Evolutionary conservation across 2,113 vertebrate genomes (phyloP), one percentile per base, ranked within the genome.

Genomic region (Marmota monax): DNA sequence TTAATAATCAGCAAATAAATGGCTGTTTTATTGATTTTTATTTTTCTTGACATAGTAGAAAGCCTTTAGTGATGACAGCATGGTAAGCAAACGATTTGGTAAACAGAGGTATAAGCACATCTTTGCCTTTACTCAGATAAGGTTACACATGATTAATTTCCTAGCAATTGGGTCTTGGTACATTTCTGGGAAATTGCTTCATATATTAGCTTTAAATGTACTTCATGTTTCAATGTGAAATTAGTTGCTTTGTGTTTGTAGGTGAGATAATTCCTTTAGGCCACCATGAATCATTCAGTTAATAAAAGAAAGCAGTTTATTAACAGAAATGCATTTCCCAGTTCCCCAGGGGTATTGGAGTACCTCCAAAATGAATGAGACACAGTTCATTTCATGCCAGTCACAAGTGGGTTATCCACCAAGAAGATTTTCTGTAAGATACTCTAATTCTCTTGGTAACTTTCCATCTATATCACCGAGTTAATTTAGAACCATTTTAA

Each of bases 171-270:
- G 27, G 32, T 90, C 86, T 92, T 84, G 70, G 85, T 90, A 39
- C 12, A 87, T 90, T 94, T 91, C 79, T 83, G 74, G 88, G 65
- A 94, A 96, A 90, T 96, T 96, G 67, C 20, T 86, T 90, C 23
- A 7, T 88, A 58, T 65, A 14, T 92, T 78, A 67, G 17, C 74
- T 77, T 95, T 94, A 90, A 93, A 42, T 53, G 32, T 90, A 63
- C 48, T 90, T 89, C n/a, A 61, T 51, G 16, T 95, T 96, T 92
- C 53, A 88, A 63, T 87, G 61, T 95, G 51, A 90, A 95, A 78
- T 90, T 56, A 80, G 48, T 88, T 88, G 87, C 72, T 90, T 96
- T 96, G 63, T 95, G 42, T 96, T 94, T 96, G 27, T 53, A 82
- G 53, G 78, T 95, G 45, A 85, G 91, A 18, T 94, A 13, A 80